These are phyloP conservation scores for Heliconius sara DNA, from an alignment of 2,888 invertebrate genomes.

Conservation along the genomic window DNA sequence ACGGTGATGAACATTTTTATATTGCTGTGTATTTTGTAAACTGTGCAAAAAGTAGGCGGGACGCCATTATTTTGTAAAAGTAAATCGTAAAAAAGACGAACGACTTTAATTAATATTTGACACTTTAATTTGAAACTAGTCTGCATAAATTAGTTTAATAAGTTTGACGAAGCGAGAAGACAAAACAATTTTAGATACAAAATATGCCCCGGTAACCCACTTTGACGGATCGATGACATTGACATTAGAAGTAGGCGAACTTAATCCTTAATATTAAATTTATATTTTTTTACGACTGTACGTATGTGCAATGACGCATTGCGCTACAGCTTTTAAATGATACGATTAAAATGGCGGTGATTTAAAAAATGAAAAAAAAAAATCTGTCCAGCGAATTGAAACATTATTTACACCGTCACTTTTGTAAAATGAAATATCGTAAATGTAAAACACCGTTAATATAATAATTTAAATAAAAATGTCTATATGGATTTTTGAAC, in stretches of 20 bases:
- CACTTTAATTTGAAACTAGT: constrained; percentile 18
- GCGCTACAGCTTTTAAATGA: constrained; percentile 24
- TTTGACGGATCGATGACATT: constrained; percentile 39
- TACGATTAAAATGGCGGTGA: constrained; percentile 34
- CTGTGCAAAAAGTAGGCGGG: not conserved
- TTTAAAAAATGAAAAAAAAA: constrained; percentile 24
- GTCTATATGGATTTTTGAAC: constrained; percentile 17
- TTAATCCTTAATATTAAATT: constrained; percentile 31
- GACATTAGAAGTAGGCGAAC: constrained; percentile 34
- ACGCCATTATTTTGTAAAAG: constrained; percentile 7
- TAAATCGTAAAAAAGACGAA: not conserved
- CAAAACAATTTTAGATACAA: constrained; percentile 26
- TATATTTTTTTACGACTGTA: constrained; percentile 34
- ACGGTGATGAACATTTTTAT: not conserved
- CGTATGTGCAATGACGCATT: constrained; percentile 27
- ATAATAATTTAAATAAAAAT: constrained; percentile 29
- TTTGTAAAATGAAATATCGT: constrained; percentile 23
- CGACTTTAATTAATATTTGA: constrained; percentile 5
- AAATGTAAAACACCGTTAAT: constrained; percentile 37
- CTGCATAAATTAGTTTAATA: constrained; percentile 27
- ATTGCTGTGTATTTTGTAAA: not conserved
- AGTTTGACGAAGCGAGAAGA: constrained; percentile 30
- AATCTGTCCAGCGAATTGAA: constrained; percentile 29
- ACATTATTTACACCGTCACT: constrained; percentile 33
- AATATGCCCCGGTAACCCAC: constrained; percentile 38